These are phyloP conservation scores for Baryphthengus martii DNA, from an alignment of 2,113 vertebrate species.

Conservation along the genomic window DNA sequence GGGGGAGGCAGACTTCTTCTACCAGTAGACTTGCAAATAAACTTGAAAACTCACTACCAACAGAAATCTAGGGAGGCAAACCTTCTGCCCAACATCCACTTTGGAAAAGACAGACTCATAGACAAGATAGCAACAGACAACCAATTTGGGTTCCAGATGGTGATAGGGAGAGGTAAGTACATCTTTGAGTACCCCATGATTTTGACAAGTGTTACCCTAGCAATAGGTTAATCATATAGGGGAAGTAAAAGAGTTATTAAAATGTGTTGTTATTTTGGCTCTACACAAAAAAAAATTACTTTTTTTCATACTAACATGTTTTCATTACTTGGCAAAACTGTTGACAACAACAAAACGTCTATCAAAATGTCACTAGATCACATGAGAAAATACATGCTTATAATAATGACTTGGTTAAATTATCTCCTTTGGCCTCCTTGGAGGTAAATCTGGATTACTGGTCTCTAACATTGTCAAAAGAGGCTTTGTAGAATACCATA, in stretches of 20 bases:
- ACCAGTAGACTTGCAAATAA: neutral
- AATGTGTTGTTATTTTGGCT: neutral
- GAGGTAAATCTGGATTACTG: slow-evolving; percentile 7
- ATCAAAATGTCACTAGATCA: neutral
- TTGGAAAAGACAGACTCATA: neutral
- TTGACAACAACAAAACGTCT: neutral
- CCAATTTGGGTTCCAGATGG: neutral
- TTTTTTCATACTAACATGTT: neutral
- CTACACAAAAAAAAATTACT: neutral
- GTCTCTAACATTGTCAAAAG: slow-evolving; percentile 4
- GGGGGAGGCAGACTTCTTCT: neutral
- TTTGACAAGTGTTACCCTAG: neutral
- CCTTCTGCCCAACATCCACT: neutral
- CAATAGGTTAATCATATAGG: neutral
- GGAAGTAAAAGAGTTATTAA: neutral
- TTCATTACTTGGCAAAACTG: neutral
- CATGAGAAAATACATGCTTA: neutral
- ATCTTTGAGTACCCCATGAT: neutral
- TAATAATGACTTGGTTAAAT: neutral
- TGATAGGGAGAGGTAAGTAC: neutral
- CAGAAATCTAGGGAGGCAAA: neutral
- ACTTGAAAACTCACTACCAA: neutral
- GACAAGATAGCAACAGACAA: neutral
- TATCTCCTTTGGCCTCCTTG: neutral
- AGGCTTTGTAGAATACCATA: slow-evolving; percentile 40